phyloP scores from a whole-genome alignment of 2,888 invertebrate species.

The Anticlea derivata region DNA sequence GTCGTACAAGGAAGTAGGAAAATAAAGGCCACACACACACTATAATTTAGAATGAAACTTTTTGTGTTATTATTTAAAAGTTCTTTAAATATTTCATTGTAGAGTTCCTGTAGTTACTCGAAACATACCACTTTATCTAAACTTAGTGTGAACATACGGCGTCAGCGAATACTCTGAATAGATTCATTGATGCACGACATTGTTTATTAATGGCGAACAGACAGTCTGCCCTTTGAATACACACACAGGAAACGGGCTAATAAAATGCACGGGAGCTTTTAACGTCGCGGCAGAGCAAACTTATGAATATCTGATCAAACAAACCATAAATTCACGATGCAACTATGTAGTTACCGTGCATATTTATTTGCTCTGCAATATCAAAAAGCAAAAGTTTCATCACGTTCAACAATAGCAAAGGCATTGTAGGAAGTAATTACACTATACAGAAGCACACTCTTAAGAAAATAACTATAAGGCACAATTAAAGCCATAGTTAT shows the following conservation, averaged over 20 bases:
- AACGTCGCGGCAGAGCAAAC: constrained; percentile 43
- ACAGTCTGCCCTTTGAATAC: constrained; percentile 51
- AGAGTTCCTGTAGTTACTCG: constrained; percentile 36
- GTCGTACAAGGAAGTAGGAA: constrained; percentile 31
- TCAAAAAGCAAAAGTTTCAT: constrained; percentile 28
- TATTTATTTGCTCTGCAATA: constrained; percentile 22
- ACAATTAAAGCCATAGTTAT: constrained; percentile 49
- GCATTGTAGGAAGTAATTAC: constrained; percentile 54
- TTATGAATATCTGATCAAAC: constrained; percentile 31
- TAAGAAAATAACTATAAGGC: constrained; percentile 49
- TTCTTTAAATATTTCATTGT: constrained; percentile 18
- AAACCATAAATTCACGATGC: constrained; percentile 22
- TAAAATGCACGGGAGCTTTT: constrained; percentile 51
- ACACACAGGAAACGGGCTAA: constrained; percentile 56
- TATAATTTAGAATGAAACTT: constrained; percentile 20
- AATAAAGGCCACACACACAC: constrained; percentile 29
- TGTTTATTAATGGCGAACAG: constrained; percentile 64
- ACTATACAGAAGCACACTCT: constrained; percentile 48
- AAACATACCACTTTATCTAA: constrained; percentile 30
- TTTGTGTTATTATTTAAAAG: constrained; percentile 27
- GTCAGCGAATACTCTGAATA: constrained; percentile 56
- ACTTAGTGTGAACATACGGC: constrained; percentile 37
- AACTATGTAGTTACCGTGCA: constrained; percentile 16
- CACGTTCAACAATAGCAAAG: constrained; percentile 37
- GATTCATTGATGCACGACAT: constrained; percentile 64